phyloP scores from a whole-genome alignment of 2,113 vertebrate genomes.

The Amblyornis subalaris region DNA sequence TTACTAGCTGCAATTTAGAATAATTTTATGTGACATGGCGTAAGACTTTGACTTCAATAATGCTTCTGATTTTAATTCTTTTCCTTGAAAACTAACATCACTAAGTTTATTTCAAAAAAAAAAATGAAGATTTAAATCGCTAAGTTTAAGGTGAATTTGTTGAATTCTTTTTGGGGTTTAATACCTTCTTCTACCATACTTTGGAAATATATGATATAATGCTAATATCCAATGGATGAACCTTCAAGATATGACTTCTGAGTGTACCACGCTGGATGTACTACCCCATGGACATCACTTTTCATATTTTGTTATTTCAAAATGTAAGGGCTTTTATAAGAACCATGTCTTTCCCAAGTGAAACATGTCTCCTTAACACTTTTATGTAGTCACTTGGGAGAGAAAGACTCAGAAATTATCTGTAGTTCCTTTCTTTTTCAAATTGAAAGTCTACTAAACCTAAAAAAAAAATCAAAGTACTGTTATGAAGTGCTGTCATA shows the following conservation, averaged over 20 bases:
- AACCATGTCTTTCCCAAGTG: background rate
- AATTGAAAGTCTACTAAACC: background rate
- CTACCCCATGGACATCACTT: background rate
- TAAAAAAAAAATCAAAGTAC: background rate
- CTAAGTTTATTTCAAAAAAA: background rate
- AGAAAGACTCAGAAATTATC: background rate
- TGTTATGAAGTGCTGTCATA: constrained; percentile 24
- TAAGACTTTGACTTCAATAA: background rate
- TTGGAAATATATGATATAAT: background rate
- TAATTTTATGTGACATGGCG: background rate
- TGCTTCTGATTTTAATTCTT: background rate
- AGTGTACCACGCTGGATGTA: background rate
- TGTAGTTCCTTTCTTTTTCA: background rate
- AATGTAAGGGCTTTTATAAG: background rate
- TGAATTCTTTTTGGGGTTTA: background rate
- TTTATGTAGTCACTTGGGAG: background rate
- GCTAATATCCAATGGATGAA: background rate
- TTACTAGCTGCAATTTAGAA: background rate
- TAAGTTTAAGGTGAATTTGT: background rate
- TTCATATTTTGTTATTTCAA: background rate
- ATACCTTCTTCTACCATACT: background rate
- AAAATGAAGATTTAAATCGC: background rate
- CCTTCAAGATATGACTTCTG: background rate
- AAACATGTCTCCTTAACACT: background rate
- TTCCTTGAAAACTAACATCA: background rate